Evolutionary conservation across 1,140 invertebrate genomes (phyloP).

Genomic region (Drosophila sechellia): DNA sequence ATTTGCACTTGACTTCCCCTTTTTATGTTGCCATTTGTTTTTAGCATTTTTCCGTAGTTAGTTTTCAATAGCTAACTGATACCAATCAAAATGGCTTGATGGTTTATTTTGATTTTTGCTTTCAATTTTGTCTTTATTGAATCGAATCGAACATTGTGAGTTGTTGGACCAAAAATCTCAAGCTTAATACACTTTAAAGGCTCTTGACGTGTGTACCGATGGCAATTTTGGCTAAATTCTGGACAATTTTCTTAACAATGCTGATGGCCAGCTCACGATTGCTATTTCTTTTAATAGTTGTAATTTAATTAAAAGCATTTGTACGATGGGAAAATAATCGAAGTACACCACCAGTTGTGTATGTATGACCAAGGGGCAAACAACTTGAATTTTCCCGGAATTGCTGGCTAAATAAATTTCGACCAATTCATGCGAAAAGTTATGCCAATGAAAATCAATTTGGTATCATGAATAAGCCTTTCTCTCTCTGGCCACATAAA

Average conservation of each 20-base stretch:
- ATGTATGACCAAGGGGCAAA: conserved; percentile 34
- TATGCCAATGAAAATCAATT: conserved; percentile 62
- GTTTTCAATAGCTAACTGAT: conserved; percentile 42
- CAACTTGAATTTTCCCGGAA: conserved; percentile 30
- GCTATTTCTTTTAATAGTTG: conserved; percentile 29
- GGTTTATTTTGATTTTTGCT: conserved; percentile 34
- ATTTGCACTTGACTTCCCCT: conserved; percentile 9
- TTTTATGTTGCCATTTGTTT: neutral
- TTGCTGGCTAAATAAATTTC: conserved; percentile 61
- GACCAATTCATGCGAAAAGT: conserved; percentile 63
- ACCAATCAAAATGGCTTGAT: conserved; percentile 46
- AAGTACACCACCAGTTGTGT: conserved; percentile 7
- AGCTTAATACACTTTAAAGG: conserved; percentile 11
- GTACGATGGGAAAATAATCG: conserved; percentile 32
- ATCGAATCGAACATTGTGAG: conserved; percentile 2
- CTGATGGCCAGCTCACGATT: conserved; percentile 1
- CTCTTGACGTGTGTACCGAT: conserved; percentile 4
- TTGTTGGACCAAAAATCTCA: conserved; percentile 16
- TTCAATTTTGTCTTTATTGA: conserved; percentile 17
- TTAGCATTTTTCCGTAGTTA: conserved; percentile 23
- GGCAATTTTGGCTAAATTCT: neutral
- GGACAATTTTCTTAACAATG: conserved; percentile 12
- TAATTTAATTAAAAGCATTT: conserved; percentile 53
- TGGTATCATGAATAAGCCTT: conserved; percentile 50
- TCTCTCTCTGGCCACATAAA: conserved; percentile 44